These are phyloP conservation scores for Operophtera brumata DNA, from an alignment of 2,888 invertebrate species.

Conservation along the genomic window DNA sequence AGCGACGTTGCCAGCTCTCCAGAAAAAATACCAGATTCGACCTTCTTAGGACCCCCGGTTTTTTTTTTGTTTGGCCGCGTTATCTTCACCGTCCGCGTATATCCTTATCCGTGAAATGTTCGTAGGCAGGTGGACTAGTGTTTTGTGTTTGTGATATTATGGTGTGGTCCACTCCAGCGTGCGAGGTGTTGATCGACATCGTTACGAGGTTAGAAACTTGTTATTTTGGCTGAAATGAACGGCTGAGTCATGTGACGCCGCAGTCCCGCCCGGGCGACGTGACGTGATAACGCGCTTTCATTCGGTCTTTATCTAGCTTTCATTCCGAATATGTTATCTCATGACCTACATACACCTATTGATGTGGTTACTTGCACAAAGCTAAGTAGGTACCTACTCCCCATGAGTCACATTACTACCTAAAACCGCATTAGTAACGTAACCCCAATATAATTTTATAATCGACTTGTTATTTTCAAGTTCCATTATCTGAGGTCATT, in stretches of 20 bases:
- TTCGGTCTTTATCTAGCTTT: not conserved
- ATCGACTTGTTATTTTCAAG: constrained; percentile 9
- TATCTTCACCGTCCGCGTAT: constrained; percentile 76
- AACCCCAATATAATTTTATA: constrained; percentile 4
- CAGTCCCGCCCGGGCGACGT: constrained; percentile 21
- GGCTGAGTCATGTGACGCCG: constrained; percentile 41
- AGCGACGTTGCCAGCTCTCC: constrained; percentile 79
- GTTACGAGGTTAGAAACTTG: constrained; percentile 64
- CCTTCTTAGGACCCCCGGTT: constrained; percentile 79
- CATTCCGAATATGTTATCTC: not conserved
- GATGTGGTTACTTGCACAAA: not conserved
- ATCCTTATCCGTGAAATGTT: constrained; percentile 77
- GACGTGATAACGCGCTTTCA: constrained; percentile 16
- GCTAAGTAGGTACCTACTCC: not conserved
- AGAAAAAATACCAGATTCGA: constrained; percentile 79
- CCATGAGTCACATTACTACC: constrained; percentile 1
- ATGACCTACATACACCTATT: not conserved
- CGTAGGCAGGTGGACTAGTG: constrained; percentile 67
- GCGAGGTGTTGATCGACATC: constrained; percentile 76
- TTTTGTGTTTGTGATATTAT: constrained; percentile 72
- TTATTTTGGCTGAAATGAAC: constrained; percentile 28
- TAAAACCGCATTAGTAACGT: constrained; percentile 2
- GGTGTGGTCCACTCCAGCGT: constrained; percentile 77
- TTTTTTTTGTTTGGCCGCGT: constrained; percentile 78
- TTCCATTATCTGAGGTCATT: constrained; percentile 29